These are phyloP conservation scores for Temnothorax rugatulus DNA, from an alignment of 2,888 invertebrate genomes.

Conservation along the genomic window DNA sequence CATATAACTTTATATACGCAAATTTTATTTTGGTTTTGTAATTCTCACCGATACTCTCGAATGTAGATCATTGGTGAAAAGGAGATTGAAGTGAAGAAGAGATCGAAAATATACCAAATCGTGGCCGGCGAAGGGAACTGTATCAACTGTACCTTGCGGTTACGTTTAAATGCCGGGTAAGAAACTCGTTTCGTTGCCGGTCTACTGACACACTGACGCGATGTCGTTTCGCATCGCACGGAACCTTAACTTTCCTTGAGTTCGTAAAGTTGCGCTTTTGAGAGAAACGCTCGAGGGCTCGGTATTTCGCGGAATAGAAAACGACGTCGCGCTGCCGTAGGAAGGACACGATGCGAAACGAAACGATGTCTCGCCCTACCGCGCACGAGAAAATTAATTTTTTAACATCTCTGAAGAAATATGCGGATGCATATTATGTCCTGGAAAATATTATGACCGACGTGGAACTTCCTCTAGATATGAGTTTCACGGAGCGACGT, in stretches of 20 bases:
- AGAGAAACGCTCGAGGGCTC: conserved; percentile 50
- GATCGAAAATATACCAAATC: conserved; percentile 47
- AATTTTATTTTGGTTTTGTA: background rate
- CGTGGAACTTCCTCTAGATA: conserved; percentile 28
- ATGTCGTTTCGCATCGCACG: conserved; percentile 53
- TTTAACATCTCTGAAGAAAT: conserved; percentile 56
- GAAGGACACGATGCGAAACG: conserved; percentile 39
- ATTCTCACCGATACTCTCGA: background rate
- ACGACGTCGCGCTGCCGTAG: conserved; percentile 22
- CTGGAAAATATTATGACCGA: conserved; percentile 30
- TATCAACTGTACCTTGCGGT: conserved; percentile 63
- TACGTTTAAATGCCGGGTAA: conserved; percentile 68
- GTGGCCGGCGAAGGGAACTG: conserved; percentile 62
- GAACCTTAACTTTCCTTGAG: conserved; percentile 72
- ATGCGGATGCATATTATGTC: conserved; percentile 39
- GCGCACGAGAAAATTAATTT: conserved; percentile 60
- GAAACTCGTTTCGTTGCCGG: conserved; percentile 75
- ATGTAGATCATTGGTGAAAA: conserved; percentile 7
- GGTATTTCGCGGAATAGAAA: conserved; percentile 53
- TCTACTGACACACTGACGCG: conserved; percentile 79
- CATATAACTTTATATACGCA: no score
- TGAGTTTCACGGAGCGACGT: conserved; percentile 26
- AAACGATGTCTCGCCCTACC: conserved; percentile 44
- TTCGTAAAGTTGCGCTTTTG: conserved; percentile 67
- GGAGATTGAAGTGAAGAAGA: background rate